Base-by-base conservation (phyloP, 1,140 invertebrate species). In the Zaprionus vittiger region DNA sequence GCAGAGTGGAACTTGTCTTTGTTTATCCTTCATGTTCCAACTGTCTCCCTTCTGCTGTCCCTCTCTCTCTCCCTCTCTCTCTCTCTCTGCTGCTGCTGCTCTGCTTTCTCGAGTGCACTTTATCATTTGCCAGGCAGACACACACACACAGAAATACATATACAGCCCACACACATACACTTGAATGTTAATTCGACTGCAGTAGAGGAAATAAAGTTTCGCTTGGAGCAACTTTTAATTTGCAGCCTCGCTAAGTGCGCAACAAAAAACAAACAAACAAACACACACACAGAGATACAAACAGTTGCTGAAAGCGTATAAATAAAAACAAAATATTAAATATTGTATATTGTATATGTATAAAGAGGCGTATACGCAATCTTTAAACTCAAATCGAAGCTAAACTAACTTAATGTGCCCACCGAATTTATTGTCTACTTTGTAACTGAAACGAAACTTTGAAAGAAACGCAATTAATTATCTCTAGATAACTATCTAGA, bases 371-470 rank as follows among this genome's bases (percentile, higher is more conserved):
- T 70, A 79, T 75, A 72, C 74, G 70, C 61, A 77, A 77, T 73
- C 64, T 47, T 26, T 47, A 73, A 81, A 77, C 77, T 64, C 66
- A 57, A 89, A 80, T 83, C 78, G 80, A 73, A 80, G 80, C 77
- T 62, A 90, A 90, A 79, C 86, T 86, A 82, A 90, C 41, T 44
- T 44, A 44, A 47, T 47, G 77, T 75, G 86, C 85, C 85, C 85
- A 90, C 85, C 85, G 85, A 90, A 90, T 90, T 90, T 90, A 90
- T 82, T 85, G 62, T 70, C 38, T 71, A 79, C 52, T 66, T 55
- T 56, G 31, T 66, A 49, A 63, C 57, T 34, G 59, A 69, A 54
- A 22, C 7, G 24, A 1, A 62, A 69, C 12, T 60, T 54, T 61
- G 15, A 59, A 66, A 44, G 63, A 41, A 34, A 26, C 49, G 37